Percentiles rank a stretch among this genome's conserved stretches.
phyloP scores from a whole-genome alignment of 1,140 invertebrate species.

The Mamestra configurata region DNA sequence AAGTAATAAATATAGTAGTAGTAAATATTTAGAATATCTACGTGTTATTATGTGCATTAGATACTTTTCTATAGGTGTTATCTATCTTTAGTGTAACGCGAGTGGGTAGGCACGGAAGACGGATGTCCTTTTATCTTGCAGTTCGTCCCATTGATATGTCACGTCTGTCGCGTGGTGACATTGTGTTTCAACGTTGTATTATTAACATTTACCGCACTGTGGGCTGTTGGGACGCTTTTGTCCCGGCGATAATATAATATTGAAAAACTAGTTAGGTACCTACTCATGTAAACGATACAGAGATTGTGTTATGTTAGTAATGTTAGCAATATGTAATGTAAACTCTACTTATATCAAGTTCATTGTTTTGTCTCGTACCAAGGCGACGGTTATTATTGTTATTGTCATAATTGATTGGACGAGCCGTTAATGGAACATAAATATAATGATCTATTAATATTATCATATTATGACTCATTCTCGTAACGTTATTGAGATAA shows the following conservation, averaged over 20 bases:
- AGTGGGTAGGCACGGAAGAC: slow-evolving; percentile 57
- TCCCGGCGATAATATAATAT: slow-evolving; percentile 35
- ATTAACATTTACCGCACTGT: slow-evolving; percentile 67
- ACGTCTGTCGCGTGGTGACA: slow-evolving; percentile 70
- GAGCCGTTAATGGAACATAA: slow-evolving; percentile 39
- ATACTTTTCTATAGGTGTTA: neutral
- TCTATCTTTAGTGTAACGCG: slow-evolving; percentile 25
- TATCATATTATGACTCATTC: slow-evolving; percentile 44
- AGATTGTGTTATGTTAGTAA: slow-evolving; percentile 54
- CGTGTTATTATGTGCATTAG: neutral
- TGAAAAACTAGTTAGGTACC: slow-evolving; percentile 43
- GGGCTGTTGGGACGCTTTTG: slow-evolving; percentile 58
- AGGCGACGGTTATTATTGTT: slow-evolving; percentile 55
- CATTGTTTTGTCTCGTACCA: slow-evolving; percentile 63
- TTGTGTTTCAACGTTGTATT: slow-evolving; percentile 62
- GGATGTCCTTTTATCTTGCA: slow-evolving; percentile 70
- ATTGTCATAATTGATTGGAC: slow-evolving; percentile 54
- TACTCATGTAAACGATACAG: slow-evolving; percentile 45
- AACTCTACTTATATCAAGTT: slow-evolving; percentile 57
- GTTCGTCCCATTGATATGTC: slow-evolving; percentile 75
- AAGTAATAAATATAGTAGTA: no score
- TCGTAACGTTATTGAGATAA: slow-evolving; percentile 16
- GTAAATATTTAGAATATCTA: neutral
- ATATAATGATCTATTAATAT: slow-evolving; percentile 50
- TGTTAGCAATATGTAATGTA: slow-evolving; percentile 60